Conservation (phyloP, 2,797 vertebrate genomes). For the Cichlasoma orientale region DNA sequence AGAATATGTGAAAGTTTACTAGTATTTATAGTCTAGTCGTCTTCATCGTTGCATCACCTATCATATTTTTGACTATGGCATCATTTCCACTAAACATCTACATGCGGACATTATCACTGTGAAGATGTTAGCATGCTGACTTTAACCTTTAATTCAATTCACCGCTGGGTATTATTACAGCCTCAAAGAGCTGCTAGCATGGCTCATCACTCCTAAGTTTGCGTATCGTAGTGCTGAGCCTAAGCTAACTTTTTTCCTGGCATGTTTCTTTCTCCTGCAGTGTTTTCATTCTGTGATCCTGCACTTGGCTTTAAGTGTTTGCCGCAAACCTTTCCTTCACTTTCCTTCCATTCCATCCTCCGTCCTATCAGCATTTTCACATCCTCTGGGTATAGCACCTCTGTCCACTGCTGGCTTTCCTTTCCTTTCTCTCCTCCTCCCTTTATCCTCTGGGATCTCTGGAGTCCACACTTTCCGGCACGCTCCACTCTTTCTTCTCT, state of each 20-base stretch:
- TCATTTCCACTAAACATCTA: neutral
- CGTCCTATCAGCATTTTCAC: conserved; percentile 81
- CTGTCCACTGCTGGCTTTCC: conserved; percentile 52
- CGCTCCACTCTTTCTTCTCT: conserved; percentile 23
- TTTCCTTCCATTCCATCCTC: conserved; percentile 9
- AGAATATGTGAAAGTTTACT: no score
- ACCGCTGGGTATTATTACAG: neutral
- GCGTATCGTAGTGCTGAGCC: neutral
- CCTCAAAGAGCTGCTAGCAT: neutral
- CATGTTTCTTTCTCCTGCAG: neutral
- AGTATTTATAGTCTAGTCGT: no score
- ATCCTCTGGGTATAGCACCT: conserved; percentile 84
- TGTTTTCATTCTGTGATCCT: neutral
- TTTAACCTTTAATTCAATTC: neutral
- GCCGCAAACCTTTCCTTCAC: neutral
- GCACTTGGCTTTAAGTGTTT: neutral
- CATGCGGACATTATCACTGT: neutral
- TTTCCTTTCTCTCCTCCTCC: conserved; percentile 13
- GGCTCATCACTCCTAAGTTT: neutral
- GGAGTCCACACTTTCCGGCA: conserved; percentile 39
- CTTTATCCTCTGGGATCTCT: conserved; percentile 43
- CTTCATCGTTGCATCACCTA: no score
- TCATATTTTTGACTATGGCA: neutral
- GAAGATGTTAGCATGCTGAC: neutral
- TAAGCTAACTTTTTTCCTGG: neutral